These are phyloP conservation scores for Pseudomugil gertrudae DNA, from an alignment of 2,797 vertebrate species.

Conservation along the genomic window DNA sequence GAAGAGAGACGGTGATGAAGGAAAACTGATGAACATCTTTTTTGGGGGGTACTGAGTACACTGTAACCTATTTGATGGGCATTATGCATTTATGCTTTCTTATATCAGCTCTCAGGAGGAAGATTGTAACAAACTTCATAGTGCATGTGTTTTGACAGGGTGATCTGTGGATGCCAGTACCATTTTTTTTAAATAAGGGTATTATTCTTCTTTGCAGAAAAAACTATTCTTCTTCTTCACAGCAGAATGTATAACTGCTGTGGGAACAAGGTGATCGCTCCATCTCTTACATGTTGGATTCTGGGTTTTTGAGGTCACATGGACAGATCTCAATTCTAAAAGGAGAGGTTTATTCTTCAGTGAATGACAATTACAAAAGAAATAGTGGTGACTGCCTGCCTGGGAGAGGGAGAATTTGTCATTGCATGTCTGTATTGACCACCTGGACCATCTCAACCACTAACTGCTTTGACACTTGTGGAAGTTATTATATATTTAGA, in stretches of 20 bases:
- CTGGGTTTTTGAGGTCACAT: not conserved
- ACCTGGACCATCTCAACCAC: constrained; percentile 40
- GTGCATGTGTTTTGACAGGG: constrained; percentile 33
- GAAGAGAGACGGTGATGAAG: constrained; percentile 15
- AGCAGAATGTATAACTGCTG: constrained; percentile 12
- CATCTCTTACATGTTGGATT: constrained; percentile 9
- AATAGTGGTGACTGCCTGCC: constrained; percentile 18
- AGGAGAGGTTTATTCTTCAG: constrained; percentile 33
- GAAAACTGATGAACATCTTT: constrained; percentile 46
- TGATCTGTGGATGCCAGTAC: not conserved
- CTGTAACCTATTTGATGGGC: constrained; percentile 63
- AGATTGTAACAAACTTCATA: constrained; percentile 43
- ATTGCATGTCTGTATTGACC: constrained; percentile 43
- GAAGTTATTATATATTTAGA: constrained; percentile 36
- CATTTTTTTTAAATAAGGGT: constrained; percentile 24
- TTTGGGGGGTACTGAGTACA: constrained; percentile 52
- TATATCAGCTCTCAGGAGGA: constrained; percentile 50
- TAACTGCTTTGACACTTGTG: constrained; percentile 14
- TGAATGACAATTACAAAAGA: constrained; percentile 53
- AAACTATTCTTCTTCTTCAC: constrained; percentile 20
- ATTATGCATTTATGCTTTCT: constrained; percentile 55
- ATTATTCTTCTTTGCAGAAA: constrained; percentile 11
- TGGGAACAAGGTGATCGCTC: constrained; percentile 16
- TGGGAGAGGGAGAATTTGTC: constrained; percentile 8
- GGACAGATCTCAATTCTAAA: constrained; percentile 14